Conservation (phyloP, 2,888 invertebrate species). For the Oxytorus armatus region DNA sequence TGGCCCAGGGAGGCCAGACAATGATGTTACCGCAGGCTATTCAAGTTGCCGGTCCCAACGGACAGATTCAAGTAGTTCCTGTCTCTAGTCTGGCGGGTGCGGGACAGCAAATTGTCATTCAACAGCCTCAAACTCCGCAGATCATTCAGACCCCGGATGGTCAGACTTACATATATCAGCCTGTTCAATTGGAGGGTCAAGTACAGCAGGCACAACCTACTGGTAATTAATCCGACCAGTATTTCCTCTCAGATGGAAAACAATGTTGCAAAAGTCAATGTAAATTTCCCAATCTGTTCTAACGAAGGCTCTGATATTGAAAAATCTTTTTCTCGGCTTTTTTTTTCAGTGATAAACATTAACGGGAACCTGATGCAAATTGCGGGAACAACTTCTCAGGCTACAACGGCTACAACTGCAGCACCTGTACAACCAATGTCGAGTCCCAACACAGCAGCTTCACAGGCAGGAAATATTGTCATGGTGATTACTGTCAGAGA, state of each 20-base stretch:
- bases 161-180: slow-evolving; percentile 96
- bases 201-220: slow-evolving; percentile 88
- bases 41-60: slow-evolving; percentile 88
- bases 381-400: slow-evolving; percentile 83
- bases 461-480: slow-evolving; percentile 89
- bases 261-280: no score
- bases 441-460: slow-evolving; percentile 81
- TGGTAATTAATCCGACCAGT: slow-evolving; percentile 80
- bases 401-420: slow-evolving; percentile 83
- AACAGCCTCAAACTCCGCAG: slow-evolving; percentile 90
- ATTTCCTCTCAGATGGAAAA: not conserved
- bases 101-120: slow-evolving; percentile 87
- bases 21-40: slow-evolving; percentile 86
- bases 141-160: slow-evolving; percentile 96
- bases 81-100: slow-evolving; percentile 87
- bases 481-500: slow-evolving; percentile 87
- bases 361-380: slow-evolving; percentile 92
- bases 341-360: slow-evolving; percentile 88
- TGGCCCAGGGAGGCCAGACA: slow-evolving; percentile 87
- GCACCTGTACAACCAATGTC: slow-evolving; percentile 84
- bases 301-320: not conserved
- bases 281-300: no score
- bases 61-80: slow-evolving; percentile 91
- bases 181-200: slow-evolving; percentile 87
- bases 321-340: slow-evolving; percentile 5